These are phyloP conservation scores for Agrochola lychnidis DNA, from an alignment of 2,888 invertebrate genomes.

Conservation along the genomic window DNA sequence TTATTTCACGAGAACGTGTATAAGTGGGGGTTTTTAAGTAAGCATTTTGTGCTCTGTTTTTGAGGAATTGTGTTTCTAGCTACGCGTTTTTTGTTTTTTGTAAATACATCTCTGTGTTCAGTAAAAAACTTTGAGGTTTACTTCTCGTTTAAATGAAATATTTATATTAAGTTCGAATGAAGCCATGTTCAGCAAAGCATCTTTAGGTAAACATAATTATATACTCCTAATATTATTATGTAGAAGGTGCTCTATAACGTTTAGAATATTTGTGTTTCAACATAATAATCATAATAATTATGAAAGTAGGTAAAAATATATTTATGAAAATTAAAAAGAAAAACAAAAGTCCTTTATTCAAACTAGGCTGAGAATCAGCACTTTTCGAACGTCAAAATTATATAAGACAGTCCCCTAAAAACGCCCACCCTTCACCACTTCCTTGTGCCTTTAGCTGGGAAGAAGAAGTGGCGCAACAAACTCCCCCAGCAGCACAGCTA, in stretches of 20 bases:
- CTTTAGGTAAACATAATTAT: background rate
- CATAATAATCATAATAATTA: too few relatives aligned
- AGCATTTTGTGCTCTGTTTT: slow-evolving; percentile 28
- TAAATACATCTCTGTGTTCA: background rate
- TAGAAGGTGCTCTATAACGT: background rate
- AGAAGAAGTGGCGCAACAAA: too few relatives aligned
- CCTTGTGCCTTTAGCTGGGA: too few relatives aligned
- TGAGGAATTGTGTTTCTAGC: slow-evolving; percentile 1
- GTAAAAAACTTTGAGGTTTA: background rate
- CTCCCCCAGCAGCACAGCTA: too few relatives aligned
- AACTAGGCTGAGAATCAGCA: too few relatives aligned
- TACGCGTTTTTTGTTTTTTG: slow-evolving; percentile 10
- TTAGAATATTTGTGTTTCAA: background rate
- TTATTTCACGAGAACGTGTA: slow-evolving; percentile 57
- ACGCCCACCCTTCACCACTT: too few relatives aligned
- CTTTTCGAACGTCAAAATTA: too few relatives aligned
- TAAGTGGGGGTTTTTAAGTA: slow-evolving; percentile 39
- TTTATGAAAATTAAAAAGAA: too few relatives aligned
- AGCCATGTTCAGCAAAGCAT: background rate
- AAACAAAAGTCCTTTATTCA: too few relatives aligned
- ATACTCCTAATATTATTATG: background rate
- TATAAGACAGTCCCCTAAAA: too few relatives aligned
- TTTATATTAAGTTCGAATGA: background rate
- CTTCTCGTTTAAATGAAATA: background rate
- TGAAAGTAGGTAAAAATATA: too few relatives aligned